A percentile compares a stretch with the other conserved stretches of the same genome.
These are phyloP conservation scores for Atrichornis clamosus DNA, from an alignment of 2,113 vertebrate species.

Conservation along the genomic window DNA sequence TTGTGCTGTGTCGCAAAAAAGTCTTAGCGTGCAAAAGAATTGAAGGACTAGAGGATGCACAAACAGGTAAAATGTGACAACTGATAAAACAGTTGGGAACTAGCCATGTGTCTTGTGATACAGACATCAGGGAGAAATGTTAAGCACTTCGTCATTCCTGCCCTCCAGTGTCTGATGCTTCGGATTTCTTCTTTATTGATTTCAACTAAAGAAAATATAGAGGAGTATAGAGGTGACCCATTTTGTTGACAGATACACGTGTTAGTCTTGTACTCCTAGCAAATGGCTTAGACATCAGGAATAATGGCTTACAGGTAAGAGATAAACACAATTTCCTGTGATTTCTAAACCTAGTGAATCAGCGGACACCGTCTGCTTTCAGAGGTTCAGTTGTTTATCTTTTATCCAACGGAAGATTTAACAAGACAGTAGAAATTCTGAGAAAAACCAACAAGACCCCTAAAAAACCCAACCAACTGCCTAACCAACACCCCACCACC, in stretches of 20 bases:
- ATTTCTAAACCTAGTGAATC: neutral
- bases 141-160: constrained; percentile 39
- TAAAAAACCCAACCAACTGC: neutral
- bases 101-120: neutral
- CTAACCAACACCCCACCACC: too few relatives aligned
- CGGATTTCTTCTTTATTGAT: constrained; percentile 63
- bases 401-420: neutral
- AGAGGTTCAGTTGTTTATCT: neutral
- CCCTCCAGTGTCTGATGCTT: constrained; percentile 26
- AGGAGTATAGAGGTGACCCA: constrained; percentile 37
- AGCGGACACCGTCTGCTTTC: neutral
- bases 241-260: constrained; percentile 34
- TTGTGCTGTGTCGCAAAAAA: neutral
- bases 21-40: neutral
- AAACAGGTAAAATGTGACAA: neutral
- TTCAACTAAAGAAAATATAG: constrained; percentile 48
- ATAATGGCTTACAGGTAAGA: neutral
- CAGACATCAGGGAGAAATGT: constrained; percentile 8
- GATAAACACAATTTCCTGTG: neutral
- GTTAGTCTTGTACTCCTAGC: constrained; percentile 16
- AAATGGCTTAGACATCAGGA: constrained; percentile 25
- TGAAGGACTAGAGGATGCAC: neutral
- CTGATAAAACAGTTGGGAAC: constrained; percentile 5
- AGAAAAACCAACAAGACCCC: neutral
- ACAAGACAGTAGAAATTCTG: neutral